A percentile compares a stretch with the other conserved stretches of the same genome.
Conservation (phyloP, 2,888 invertebrate genomes). For the Eupithecia tripunctaria region DNA sequence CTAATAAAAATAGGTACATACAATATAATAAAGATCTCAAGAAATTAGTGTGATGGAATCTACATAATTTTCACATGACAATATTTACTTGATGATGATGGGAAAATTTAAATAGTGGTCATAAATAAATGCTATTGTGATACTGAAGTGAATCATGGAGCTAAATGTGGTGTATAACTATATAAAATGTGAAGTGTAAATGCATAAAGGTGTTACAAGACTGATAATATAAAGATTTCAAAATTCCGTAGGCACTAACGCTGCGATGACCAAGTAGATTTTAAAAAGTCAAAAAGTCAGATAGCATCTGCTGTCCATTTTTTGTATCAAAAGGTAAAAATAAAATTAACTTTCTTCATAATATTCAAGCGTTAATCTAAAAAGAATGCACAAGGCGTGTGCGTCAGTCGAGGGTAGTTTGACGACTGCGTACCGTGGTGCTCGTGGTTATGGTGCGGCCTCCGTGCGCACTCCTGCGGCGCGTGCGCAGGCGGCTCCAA, state of each 20-base stretch:
- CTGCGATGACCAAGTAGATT: not conserved
- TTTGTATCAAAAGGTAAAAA: not conserved
- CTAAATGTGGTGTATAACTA: not conserved
- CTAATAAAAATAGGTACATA: conserved; percentile 20
- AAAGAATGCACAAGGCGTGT: conserved; percentile 17
- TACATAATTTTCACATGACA: conserved; percentile 36
- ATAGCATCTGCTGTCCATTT: not conserved
- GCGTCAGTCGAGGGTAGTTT: conserved; percentile 8
- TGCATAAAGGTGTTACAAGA: conserved; percentile 1
- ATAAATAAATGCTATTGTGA: not conserved
- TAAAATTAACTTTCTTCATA: not conserved
- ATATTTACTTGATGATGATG: not conserved
- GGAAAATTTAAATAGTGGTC: not conserved
- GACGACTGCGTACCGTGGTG: conserved; percentile 68
- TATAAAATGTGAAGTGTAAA: conserved; percentile 5
- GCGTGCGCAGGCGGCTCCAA: conserved; percentile 93
- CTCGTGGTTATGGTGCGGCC: conserved; percentile 73
- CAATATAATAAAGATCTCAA: conserved; percentile 44
- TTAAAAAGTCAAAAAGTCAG: not conserved
- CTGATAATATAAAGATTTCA: too few species aligned
- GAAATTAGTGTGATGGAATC: conserved; percentile 53
- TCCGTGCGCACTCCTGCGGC: conserved; percentile 71
- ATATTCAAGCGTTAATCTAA: not conserved
- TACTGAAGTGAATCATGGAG: not conserved
- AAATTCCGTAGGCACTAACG: not conserved